Percentiles rank a stretch among this genome's conserved stretches.
Conservation (phyloP, 64 coral and sea anemone genomes). For the Pocillopora damicornis region DNA sequence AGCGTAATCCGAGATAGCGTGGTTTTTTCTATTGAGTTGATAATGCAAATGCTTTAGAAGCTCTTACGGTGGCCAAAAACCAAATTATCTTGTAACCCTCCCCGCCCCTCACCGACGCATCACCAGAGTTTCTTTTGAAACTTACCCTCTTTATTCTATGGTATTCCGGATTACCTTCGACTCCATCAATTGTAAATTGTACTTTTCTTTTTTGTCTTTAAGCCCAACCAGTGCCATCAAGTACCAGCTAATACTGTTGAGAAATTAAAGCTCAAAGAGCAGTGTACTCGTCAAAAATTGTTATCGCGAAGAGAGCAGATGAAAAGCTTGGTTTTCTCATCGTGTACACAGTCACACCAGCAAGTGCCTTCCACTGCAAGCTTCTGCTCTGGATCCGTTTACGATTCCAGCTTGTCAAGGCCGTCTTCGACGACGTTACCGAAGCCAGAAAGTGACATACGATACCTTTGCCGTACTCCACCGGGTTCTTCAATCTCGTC, state of each 20-base stretch:
- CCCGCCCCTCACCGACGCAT: too few relatives aligned
- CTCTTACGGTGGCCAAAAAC: too few relatives aligned
- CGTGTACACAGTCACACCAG: not conserved
- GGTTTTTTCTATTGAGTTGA: too few relatives aligned
- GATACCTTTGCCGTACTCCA: not conserved
- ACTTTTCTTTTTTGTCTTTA: not conserved
- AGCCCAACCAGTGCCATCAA: not conserved
- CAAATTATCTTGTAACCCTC: too few relatives aligned
- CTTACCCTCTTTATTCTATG: too few relatives aligned
- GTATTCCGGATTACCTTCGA: too few relatives aligned
- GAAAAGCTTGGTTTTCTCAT: not conserved
- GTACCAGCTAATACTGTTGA: not conserved
- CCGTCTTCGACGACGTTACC: not conserved
- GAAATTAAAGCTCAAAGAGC: conserved; percentile 37
- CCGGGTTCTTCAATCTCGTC: not conserved
- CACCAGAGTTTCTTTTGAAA: too few relatives aligned
- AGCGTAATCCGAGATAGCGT: too few relatives aligned
- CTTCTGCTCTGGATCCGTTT: not conserved
- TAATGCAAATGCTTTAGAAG: too few relatives aligned
- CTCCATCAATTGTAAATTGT: not conserved
- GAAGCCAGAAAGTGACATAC: not conserved
- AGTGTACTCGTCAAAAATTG: conserved; percentile 24
- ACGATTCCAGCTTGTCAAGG: not conserved
- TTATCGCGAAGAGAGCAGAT: conserved; percentile 22
- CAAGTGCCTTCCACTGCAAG: not conserved